Percentiles rank a stretch among this genome's conserved stretches.
These are phyloP conservation scores for Phthorimaea operculella DNA, from an alignment of 1,140 invertebrate species.

Conservation along the genomic window DNA sequence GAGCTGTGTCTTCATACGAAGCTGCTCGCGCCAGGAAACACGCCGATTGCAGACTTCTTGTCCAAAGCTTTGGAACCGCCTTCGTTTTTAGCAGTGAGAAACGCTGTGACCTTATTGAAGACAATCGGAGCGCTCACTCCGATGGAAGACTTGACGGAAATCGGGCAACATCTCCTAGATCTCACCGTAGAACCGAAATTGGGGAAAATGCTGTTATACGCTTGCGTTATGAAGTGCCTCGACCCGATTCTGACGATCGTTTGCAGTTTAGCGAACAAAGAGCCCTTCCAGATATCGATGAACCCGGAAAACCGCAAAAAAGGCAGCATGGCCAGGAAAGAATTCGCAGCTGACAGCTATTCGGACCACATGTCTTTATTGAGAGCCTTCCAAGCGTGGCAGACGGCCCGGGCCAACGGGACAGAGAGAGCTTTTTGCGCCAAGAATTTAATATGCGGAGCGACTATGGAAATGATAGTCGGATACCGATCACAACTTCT, in stretches of 20 bases:
- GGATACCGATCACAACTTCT: slow-evolving; percentile 82
- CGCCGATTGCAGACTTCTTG: slow-evolving; percentile 85
- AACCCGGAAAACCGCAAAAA: slow-evolving; percentile 74
- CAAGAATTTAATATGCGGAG: slow-evolving; percentile 81
- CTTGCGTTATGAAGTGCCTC: slow-evolving; percentile 91
- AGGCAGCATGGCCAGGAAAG: slow-evolving; percentile 71
- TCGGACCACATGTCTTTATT: slow-evolving; percentile 94
- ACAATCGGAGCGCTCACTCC: slow-evolving; percentile 86
- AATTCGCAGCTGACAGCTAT: slow-evolving; percentile 79
- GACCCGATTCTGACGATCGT: slow-evolving; percentile 95
- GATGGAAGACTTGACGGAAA: slow-evolving; percentile 85
- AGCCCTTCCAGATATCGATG: slow-evolving; percentile 83
- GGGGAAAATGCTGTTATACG: slow-evolving; percentile 92
- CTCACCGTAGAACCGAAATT: slow-evolving; percentile 91
- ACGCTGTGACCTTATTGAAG: slow-evolving; percentile 82
- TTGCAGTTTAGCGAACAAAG: slow-evolving; percentile 84
- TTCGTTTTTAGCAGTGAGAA: slow-evolving; percentile 77
- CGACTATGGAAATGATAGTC: slow-evolving; percentile 89
- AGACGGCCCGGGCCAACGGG: slow-evolving; percentile 74
- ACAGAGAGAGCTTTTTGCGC: slow-evolving; percentile 81
- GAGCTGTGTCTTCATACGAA: slow-evolving; percentile 95
- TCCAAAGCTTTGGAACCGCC: slow-evolving; percentile 87
- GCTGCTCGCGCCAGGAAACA: slow-evolving; percentile 80
- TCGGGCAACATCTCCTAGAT: slow-evolving; percentile 83
- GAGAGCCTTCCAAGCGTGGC: slow-evolving; percentile 86